These are phyloP conservation scores for Scaptomyza polygonia DNA, from an alignment of 2,888 invertebrate genomes.

Conservation along the genomic window DNA sequence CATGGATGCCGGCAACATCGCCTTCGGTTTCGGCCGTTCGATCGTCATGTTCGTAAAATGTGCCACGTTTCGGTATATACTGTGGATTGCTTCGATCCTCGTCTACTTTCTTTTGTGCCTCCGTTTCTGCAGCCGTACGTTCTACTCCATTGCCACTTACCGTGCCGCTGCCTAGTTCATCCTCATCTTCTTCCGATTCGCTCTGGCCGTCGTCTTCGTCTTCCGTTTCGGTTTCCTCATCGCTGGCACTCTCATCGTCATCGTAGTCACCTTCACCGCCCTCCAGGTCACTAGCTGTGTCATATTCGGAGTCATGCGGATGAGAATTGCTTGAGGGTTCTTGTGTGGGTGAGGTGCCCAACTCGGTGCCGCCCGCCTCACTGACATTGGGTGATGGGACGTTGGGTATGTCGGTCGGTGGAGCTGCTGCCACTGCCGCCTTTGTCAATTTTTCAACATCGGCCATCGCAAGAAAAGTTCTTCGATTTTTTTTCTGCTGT, in stretches of 20 bases:
- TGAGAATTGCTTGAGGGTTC: slow-evolving; percentile 83
- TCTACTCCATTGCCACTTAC: slow-evolving; percentile 87
- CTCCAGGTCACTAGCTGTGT: slow-evolving; percentile 84
- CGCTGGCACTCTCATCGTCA: slow-evolving; percentile 72
- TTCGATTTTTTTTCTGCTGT: slow-evolving; percentile 46
- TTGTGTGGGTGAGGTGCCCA: slow-evolving; percentile 82
- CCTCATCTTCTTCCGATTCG: slow-evolving; percentile 70
- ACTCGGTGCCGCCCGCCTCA: slow-evolving; percentile 59
- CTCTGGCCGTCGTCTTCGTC: slow-evolving; percentile 70
- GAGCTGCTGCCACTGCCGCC: slow-evolving; percentile 44
- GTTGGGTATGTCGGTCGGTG: slow-evolving; percentile 70
- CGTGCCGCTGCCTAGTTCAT: slow-evolving; percentile 84
- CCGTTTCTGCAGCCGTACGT: slow-evolving; percentile 85
- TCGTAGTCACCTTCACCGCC: slow-evolving; percentile 83
- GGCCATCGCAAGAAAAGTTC: slow-evolving; percentile 78
- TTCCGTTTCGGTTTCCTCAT: slow-evolving; percentile 70
- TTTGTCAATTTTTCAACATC: slow-evolving; percentile 81
- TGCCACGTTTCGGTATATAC: slow-evolving; percentile 97
- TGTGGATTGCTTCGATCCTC: slow-evolving; percentile 98
- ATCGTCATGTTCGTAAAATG: slow-evolving; percentile 98
- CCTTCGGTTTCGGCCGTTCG: slow-evolving; percentile 89
- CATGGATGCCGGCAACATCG: slow-evolving; percentile 37
- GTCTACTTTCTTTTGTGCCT: slow-evolving; percentile 91
- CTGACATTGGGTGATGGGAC: slow-evolving; percentile 59
- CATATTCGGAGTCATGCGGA: slow-evolving; percentile 84